Percentiles rank a stretch among this genome's conserved stretches.
phyloP scores from a whole-genome alignment of 2,113 vertebrate genomes.

The Gnathonemus longibarbis region DNA sequence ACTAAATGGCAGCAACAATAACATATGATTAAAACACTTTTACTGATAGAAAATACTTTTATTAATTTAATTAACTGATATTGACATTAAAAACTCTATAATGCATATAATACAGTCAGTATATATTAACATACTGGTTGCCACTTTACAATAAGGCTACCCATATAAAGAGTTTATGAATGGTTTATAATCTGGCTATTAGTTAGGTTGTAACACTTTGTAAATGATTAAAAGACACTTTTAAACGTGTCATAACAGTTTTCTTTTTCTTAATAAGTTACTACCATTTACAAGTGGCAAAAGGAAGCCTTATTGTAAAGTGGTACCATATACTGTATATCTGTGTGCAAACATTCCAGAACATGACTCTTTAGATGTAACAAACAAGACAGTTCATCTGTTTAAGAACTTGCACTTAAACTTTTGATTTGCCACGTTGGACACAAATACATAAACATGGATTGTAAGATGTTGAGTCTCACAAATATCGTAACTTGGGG shows the following conservation, averaged over 20 bases:
- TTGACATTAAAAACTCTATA: neutral
- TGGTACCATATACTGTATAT: neutral
- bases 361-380: neutral
- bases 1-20: neutral
- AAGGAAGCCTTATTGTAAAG: too few species aligned
- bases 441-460: neutral
- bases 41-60: neutral
- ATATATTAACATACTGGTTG: neutral
- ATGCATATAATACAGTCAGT: neutral
- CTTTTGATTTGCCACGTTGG: neutral
- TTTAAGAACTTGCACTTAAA: neutral
- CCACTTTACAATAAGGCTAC: too few species aligned
- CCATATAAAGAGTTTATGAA: too few species aligned
- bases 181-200: too few species aligned
- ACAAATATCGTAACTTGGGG: slow-evolving; percentile 74
- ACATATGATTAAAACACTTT: neutral
- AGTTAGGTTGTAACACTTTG: too few species aligned
- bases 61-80: neutral
- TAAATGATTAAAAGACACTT: too few species aligned
- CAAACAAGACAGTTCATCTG: neutral
- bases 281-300: too few species aligned
- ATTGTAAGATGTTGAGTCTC: slow-evolving; percentile 26
- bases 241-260: too few species aligned
- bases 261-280: too few species aligned
- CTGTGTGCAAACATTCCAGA: neutral